Percentiles rank a stretch among this genome's conserved stretches.
Conservation (phyloP, 2,888 invertebrate species). For the Buathra laborator region DNA sequence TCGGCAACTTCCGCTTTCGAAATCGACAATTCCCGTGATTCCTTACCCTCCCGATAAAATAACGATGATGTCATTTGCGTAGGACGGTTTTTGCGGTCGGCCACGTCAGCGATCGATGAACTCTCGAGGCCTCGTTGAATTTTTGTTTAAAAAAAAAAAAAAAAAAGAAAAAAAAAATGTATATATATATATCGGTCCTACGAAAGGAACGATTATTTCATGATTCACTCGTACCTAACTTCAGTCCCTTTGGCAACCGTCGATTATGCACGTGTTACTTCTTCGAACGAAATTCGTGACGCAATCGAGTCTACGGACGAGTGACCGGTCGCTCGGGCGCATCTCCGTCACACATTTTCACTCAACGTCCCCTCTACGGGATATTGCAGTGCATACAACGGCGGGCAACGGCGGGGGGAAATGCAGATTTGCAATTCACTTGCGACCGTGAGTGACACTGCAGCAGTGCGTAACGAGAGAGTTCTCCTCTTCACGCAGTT, state of each 20-base stretch:
- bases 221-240: not conserved
- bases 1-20: constrained; percentile 35
- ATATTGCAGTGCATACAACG: constrained; percentile 22
- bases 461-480: constrained; percentile 27
- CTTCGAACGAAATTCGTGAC: constrained; percentile 62
- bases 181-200: not conserved
- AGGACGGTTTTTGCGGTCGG: constrained; percentile 65
- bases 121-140: constrained; percentile 9
- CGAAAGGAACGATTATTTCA: not conserved
- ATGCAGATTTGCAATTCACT: constrained; percentile 1
- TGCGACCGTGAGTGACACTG: constrained; percentile 30
- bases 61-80: constrained; percentile 44
- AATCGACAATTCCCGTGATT: constrained; percentile 29
- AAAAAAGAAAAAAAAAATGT: not conserved
- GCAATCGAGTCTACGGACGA: constrained; percentile 57
- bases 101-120: constrained; percentile 72
- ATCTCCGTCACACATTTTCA: constrained; percentile 52
- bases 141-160: not conserved
- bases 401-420: not conserved
- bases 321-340: constrained; percentile 55
- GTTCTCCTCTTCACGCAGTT: not conserved
- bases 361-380: constrained; percentile 13
- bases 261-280: constrained; percentile 21
- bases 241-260: not conserved
- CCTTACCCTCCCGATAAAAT: constrained; percentile 8